These are phyloP conservation scores for Hafferia zeledoni DNA, from an alignment of 2,797 vertebrate genomes.

Conservation along the genomic window DNA sequence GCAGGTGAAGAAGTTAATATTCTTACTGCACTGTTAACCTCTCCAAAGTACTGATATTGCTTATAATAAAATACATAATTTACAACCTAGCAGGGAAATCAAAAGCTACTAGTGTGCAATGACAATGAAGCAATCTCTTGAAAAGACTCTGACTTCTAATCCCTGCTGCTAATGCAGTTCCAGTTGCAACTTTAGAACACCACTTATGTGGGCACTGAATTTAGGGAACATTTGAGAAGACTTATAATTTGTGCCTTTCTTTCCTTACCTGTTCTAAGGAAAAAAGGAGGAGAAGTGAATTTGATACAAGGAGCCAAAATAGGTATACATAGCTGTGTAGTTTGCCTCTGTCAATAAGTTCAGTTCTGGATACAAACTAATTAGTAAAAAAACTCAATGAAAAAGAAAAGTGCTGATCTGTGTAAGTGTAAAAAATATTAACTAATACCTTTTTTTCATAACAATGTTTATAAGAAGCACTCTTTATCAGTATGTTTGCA, in stretches of 20 bases:
- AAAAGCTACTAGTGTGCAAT: not conserved
- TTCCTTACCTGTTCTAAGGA: not conserved
- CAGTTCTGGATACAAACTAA: not conserved
- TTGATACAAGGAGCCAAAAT: not conserved
- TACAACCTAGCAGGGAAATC: not conserved
- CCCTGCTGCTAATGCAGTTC: conserved; percentile 40
- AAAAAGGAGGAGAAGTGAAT: not conserved
- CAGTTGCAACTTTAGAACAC: conserved; percentile 17
- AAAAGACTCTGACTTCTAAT: not conserved
- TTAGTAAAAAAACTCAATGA: not conserved
- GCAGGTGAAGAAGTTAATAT: not conserved
- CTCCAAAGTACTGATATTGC: not conserved
- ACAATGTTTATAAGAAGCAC: not conserved
- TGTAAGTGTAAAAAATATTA: not conserved
- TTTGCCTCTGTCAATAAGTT: not conserved
- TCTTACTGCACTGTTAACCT: not conserved
- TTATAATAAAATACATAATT: not conserved
- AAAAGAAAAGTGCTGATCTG: not conserved
- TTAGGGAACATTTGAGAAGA: not conserved
- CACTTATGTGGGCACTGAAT: not conserved
- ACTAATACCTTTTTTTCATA: not conserved
- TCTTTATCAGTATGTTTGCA: not conserved
- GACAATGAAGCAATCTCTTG: conserved; percentile 11
- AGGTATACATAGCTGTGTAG: not conserved
- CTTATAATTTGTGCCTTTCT: not conserved